phyloP scores from a whole-genome alignment of 2,113 vertebrate genomes.

The Dromaius novaehollandiae region DNA sequence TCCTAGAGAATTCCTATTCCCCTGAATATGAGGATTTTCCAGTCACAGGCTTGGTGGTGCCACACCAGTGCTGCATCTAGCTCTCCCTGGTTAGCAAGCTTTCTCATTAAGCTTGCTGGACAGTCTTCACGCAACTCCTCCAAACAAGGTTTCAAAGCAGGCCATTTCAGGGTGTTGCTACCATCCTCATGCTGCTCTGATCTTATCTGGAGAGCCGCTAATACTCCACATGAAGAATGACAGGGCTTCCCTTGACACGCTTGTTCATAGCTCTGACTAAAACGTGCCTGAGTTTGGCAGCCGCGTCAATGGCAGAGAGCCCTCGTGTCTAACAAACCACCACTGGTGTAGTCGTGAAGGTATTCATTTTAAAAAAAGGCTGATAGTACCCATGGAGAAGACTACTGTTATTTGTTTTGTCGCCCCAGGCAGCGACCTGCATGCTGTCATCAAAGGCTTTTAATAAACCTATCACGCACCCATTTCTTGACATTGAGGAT shows the following conservation, averaged over 20 bases:
- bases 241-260: background rate
- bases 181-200: background rate
- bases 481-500: background rate
- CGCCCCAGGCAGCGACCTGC: conserved; percentile 41
- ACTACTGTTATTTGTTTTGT: conserved; percentile 23
- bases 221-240: background rate
- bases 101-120: background rate
- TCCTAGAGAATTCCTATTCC: background rate
- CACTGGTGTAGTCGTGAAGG: background rate
- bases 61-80: background rate
- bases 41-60: background rate
- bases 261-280: background rate
- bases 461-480: background rate
- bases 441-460: conserved; percentile 51
- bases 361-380: conserved; percentile 6
- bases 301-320: background rate
- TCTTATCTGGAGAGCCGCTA: background rate
- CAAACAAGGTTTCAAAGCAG: background rate
- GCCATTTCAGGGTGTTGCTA: background rate
- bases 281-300: background rate
- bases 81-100: background rate
- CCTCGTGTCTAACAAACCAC: background rate
- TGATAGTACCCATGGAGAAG: conserved; percentile 51
- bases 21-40: background rate
- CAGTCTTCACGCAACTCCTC: background rate